Conservation (phyloP, 30 jellyfish, hydroid and myxozoan species). For the Aurelia sp. region DNA sequence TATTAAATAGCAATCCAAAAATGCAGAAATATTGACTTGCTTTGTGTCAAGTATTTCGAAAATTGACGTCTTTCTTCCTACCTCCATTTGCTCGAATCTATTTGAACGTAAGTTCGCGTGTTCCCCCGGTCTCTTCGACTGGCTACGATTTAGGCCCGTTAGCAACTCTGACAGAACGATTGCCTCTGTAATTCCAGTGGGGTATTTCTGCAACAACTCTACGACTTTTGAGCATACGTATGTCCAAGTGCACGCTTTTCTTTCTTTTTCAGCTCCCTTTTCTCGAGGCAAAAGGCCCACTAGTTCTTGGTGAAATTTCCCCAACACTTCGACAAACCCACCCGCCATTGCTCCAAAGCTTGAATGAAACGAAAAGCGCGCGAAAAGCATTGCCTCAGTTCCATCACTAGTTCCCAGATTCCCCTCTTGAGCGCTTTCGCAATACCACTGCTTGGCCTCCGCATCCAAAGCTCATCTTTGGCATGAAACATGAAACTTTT, state of each 20-base stretch:
- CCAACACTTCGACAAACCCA: constrained; percentile 14
- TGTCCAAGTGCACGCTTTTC: constrained; percentile 21
- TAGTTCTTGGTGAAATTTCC: neutral
- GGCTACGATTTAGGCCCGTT: constrained; percentile 3
- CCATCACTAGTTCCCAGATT: too few relatives aligned
- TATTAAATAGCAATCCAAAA: constrained; percentile 16
- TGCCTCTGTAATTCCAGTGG: constrained; percentile 50
- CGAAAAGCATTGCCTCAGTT: neutral
- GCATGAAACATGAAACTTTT: too few relatives aligned
- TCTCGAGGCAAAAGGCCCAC: neutral
- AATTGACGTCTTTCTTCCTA: neutral
- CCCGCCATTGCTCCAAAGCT: constrained; percentile 15
- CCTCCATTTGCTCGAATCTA: neutral
- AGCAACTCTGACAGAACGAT: constrained; percentile 30
- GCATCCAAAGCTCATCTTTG: too few relatives aligned
- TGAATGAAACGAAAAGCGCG: neutral
- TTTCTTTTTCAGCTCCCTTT: constrained; percentile 1
- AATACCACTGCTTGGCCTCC: too few relatives aligned
- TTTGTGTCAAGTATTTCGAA: constrained; percentile 46
- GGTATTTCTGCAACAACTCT: constrained; percentile 9
- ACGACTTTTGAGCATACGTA: neutral
- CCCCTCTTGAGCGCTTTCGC: too few relatives aligned
- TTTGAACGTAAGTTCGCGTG: neutral
- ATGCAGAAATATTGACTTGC: constrained; percentile 24
- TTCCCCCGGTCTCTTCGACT: neutral